A percentile compares a stretch with the other conserved stretches of the same genome.
Conservation (phyloP, 2,797 vertebrate genomes). For the Cyclura pinguis region DNA sequence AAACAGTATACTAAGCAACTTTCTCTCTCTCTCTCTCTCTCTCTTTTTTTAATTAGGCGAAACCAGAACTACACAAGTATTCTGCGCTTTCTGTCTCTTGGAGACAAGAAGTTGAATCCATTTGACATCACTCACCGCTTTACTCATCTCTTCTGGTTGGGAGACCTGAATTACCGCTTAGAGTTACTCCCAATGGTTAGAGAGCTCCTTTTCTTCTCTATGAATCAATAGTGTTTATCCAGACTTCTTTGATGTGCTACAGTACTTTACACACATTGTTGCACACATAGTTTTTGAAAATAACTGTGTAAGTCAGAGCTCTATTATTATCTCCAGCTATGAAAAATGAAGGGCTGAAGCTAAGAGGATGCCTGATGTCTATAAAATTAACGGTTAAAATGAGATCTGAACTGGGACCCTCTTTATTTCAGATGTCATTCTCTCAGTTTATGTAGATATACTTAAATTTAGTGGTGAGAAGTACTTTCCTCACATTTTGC, state of each 20-base stretch:
- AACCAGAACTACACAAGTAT: conserved; percentile 97
- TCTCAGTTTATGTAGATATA: background rate
- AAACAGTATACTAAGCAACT: conserved; percentile 42
- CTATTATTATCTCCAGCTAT: background rate
- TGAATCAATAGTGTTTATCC: background rate
- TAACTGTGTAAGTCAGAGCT: background rate
- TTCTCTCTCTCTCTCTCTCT: conserved; percentile 42
- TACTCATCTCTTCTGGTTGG: conserved; percentile 98
- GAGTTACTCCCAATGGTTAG: conserved; percentile 86
- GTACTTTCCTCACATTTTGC: background rate
- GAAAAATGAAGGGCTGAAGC: background rate
- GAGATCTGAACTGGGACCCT: background rate
- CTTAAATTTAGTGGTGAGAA: background rate
- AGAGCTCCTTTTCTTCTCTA: rapidly evolving
- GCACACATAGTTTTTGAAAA: background rate
- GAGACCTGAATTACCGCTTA: conserved; percentile 95
- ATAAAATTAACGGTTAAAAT: background rate
- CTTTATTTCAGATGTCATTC: background rate
- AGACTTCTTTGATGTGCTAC: background rate
- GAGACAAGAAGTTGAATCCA: conserved; percentile 94
- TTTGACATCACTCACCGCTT: conserved; percentile 97
- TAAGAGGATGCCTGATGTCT: background rate
- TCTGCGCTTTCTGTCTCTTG: conserved; percentile 93
- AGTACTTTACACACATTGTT: background rate
- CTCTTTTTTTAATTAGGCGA: conserved; percentile 82